phyloP scores from a whole-genome alignment of 1,140 invertebrate genomes.

The Heliconius hermathena region DNA sequence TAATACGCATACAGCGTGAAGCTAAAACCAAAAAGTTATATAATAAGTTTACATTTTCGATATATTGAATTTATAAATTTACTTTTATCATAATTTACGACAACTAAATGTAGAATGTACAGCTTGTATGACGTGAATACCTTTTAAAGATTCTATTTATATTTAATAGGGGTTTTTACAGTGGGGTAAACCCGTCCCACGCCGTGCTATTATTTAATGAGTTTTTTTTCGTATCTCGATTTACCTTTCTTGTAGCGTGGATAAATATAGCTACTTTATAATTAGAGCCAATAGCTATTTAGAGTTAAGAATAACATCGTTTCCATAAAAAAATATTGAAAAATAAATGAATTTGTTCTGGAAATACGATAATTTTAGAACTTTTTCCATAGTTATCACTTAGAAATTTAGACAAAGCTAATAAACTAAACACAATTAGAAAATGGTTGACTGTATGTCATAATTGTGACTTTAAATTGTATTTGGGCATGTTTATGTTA shows the following conservation, averaged over 20 bases:
- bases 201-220: background rate
- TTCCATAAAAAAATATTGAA: too few species aligned
- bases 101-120: background rate
- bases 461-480: background rate
- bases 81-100: background rate
- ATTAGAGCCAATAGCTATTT: background rate
- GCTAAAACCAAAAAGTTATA: too few species aligned
- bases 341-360: too few species aligned
- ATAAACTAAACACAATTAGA: too few species aligned
- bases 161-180: background rate
- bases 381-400: too few species aligned
- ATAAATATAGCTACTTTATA: background rate
- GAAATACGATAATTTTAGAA: too few species aligned
- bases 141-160: conserved; percentile 6
- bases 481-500: background rate
- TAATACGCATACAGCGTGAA: too few species aligned
- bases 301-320: too few species aligned
- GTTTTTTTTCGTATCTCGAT: background rate
- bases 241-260: background rate
- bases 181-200: background rate
- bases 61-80: background rate
- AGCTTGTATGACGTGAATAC: background rate
- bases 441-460: background rate
- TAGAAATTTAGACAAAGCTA: too few species aligned
- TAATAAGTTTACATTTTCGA: background rate